phyloP scores from a whole-genome alignment of 2,797 vertebrate genomes.

The Poecilia gillii region DNA sequence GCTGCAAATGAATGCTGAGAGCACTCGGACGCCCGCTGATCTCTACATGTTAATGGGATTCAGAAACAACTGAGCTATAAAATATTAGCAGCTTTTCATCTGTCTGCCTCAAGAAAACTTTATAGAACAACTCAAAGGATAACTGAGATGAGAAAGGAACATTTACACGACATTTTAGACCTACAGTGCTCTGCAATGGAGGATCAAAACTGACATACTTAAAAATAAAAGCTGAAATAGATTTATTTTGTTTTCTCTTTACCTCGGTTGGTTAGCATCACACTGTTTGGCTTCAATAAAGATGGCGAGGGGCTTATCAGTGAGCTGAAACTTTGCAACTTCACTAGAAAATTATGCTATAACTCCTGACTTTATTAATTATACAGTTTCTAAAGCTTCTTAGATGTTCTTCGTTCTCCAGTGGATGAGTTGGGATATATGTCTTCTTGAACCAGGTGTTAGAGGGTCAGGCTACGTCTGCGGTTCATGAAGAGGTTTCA shows the following conservation, averaged over 20 bases:
- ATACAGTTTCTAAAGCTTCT: not conserved
- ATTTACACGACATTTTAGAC: not conserved
- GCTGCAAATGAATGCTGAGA: constrained; percentile 29
- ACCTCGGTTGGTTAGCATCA: not conserved
- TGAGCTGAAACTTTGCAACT: too few species aligned
- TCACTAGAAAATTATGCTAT: too few species aligned
- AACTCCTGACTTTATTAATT: too few species aligned
- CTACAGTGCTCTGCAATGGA: not conserved
- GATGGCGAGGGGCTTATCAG: too few species aligned
- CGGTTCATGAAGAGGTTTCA: not conserved
- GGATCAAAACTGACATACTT: too few species aligned
- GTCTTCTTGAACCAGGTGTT: not conserved
- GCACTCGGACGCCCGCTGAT: constrained; percentile 7
- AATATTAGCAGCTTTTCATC: constrained; percentile 6
- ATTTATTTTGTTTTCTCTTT: not conserved
- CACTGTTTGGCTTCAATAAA: too few species aligned
- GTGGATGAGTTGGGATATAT: not conserved
- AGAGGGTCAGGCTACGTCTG: not conserved
- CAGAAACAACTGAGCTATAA: constrained; percentile 13
- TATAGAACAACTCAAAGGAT: too few species aligned
- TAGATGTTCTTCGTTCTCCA: too few species aligned
- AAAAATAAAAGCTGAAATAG: too few species aligned
- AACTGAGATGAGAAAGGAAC: not conserved
- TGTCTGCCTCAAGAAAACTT: not conserved
- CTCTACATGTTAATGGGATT: constrained; percentile 21